A percentile compares a stretch with the other conserved stretches of the same genome.
Conservation (phyloP, 37 sponge, comb jelly and placozoan species). For the Mnemiopsis leidyi region DNA sequence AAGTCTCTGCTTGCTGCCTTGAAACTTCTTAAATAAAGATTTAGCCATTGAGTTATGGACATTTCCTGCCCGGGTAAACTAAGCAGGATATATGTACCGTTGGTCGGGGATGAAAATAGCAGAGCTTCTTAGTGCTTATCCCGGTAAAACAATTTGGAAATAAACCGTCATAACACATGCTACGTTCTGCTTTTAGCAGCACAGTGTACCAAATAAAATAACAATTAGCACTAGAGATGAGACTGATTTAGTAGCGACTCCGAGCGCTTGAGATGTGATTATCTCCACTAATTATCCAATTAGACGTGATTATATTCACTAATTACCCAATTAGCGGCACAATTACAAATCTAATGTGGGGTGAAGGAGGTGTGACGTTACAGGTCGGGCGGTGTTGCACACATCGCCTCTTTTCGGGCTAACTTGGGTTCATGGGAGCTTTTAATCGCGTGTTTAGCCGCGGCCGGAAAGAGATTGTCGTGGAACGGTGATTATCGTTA, state of each 20-base stretch:
- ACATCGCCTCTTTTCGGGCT: not conserved
- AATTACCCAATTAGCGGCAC: not conserved
- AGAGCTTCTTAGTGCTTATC: too few relatives aligned
- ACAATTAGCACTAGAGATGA: not conserved
- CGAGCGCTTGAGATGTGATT: not conserved
- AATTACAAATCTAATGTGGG: not conserved
- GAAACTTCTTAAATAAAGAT: too few relatives aligned
- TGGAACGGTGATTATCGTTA: not conserved
- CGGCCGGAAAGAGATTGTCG: not conserved
- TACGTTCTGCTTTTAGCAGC: not conserved
- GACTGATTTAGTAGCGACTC: not conserved
- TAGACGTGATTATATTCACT: too few relatives aligned
- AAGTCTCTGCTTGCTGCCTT: too few relatives aligned
- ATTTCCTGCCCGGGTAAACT: too few relatives aligned
- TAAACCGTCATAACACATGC: not conserved
- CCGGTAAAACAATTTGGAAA: too few relatives aligned
- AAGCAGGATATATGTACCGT: too few relatives aligned
- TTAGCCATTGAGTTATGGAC: too few relatives aligned
- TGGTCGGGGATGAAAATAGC: too few relatives aligned
- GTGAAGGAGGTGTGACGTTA: not conserved
- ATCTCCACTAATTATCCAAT: not conserved
- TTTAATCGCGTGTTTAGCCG: not conserved
- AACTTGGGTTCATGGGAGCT: not conserved
- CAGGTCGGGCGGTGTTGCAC: not conserved
- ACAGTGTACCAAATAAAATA: not conserved